Conservation (phyloP, 2,797 vertebrate species). For the Tympanoctomys barrerae region DNA sequence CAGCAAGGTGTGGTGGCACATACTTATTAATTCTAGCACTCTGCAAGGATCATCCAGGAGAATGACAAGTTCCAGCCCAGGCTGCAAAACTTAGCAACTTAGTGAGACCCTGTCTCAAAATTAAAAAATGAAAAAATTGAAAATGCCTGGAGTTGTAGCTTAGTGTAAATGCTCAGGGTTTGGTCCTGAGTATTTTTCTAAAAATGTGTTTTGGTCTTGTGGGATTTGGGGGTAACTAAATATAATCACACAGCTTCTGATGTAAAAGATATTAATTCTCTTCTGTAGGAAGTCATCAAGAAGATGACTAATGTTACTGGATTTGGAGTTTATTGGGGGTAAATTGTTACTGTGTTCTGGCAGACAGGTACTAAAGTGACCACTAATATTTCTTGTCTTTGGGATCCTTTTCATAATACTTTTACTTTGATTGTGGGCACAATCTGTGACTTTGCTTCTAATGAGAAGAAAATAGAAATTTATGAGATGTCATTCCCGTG, state of each 20-base stretch:
- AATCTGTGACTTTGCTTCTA: neutral
- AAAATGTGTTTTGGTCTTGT: neutral
- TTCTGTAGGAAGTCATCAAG: neutral
- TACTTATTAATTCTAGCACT: neutral
- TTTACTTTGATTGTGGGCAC: neutral
- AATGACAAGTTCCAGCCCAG: neutral
- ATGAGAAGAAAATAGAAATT: neutral
- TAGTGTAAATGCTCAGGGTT: neutral
- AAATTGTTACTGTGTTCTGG: neutral
- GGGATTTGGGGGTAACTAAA: neutral
- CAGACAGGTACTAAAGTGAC: neutral
- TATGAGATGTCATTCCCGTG: neutral
- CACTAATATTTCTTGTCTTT: neutral
- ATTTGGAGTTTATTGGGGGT: neutral
- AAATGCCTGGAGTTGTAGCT: neutral
- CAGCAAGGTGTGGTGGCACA: neutral
- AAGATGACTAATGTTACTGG: neutral
- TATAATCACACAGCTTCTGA: neutral
- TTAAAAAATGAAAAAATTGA: neutral
- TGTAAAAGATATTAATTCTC: slow-evolving; percentile 12
- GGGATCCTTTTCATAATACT: neutral
- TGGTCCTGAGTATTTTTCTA: neutral
- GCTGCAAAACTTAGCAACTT: neutral
- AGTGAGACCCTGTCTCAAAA: neutral
- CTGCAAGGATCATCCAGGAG: neutral